phyloP scores from a whole-genome alignment of 2,888 invertebrate species.

The Lasioglossum lativentre region DNA sequence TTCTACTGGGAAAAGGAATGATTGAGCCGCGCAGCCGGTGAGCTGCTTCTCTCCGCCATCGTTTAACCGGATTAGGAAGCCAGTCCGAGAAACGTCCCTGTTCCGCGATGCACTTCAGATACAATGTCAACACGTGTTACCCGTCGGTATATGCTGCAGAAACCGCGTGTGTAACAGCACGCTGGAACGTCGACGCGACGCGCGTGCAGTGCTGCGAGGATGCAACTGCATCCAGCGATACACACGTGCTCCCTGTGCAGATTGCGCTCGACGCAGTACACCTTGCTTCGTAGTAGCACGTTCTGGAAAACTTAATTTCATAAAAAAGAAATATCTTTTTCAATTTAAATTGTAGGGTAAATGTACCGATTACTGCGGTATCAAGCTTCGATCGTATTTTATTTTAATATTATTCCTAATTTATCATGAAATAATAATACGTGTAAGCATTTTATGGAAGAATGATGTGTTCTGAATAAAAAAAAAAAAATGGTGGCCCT shows the following conservation, averaged over 20 bases:
- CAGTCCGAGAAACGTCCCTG: conserved; percentile 76
- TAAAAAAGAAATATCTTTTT: too few relatives aligned
- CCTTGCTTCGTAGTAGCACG: too few relatives aligned
- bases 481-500: too few relatives aligned
- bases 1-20: conserved; percentile 74
- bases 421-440: too few relatives aligned
- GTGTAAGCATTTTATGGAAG: too few relatives aligned
- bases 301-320: too few relatives aligned
- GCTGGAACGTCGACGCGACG: not conserved
- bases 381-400: too few relatives aligned
- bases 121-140: conserved; percentile 51
- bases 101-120: conserved; percentile 66
- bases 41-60: conserved; percentile 74
- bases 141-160: not conserved
- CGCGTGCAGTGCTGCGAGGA: not conserved
- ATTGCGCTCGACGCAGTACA: too few relatives aligned
- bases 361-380: too few relatives aligned
- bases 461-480: too few relatives aligned
- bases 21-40: conserved; percentile 77
- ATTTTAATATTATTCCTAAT: too few relatives aligned
- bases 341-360: too few relatives aligned
- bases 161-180: conserved; percentile 12
- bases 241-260: not conserved
- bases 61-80: conserved; percentile 83
- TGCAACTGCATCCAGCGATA: not conserved